Percentiles rank a stretch among this genome's conserved stretches.
Evolutionary conservation across 1,140 invertebrate genomes (phyloP).

Genomic region (Ooceraea biroi): DNA sequence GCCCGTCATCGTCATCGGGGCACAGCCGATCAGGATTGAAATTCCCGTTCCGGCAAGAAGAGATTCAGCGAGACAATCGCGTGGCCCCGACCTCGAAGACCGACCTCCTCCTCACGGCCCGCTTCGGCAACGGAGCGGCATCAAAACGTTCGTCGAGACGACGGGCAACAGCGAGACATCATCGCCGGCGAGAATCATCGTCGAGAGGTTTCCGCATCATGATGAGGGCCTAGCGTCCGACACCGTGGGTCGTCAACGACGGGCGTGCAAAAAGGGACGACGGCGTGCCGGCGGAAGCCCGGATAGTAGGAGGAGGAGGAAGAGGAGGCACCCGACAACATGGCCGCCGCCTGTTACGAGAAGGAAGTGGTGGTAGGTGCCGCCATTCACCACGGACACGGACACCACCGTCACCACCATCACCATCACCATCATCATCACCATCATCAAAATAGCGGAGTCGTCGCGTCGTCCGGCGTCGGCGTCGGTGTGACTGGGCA

Average conservation of each 20-base stretch:
- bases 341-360: slow-evolving; percentile 80
- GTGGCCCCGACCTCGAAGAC: neutral
- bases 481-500: slow-evolving; percentile 46
- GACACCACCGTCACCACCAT: slow-evolving; percentile 68
- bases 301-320: slow-evolving; percentile 59
- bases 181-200: slow-evolving; percentile 64
- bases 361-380: slow-evolving; percentile 77
- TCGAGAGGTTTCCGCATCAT: slow-evolving; percentile 52
- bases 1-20: slow-evolving; percentile 40
- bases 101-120: neutral
- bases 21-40: neutral
- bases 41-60: neutral
- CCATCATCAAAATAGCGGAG: slow-evolving; percentile 63
- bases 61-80: slow-evolving; percentile 25
- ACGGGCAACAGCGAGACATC: slow-evolving; percentile 17
- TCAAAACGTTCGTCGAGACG: neutral
- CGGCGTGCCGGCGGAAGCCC: slow-evolving; percentile 64
- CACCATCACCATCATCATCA: slow-evolving; percentile 73
- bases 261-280: slow-evolving; percentile 65
- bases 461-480: slow-evolving; percentile 38
- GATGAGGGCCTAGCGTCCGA: slow-evolving; percentile 73
- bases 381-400: slow-evolving; percentile 70
- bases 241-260: slow-evolving; percentile 64
- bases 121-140: slow-evolving; percentile 31
- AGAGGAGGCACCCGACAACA: slow-evolving; percentile 73